Conservation (phyloP, 2,797 vertebrate species). For the Diglossa cyanea region DNA sequence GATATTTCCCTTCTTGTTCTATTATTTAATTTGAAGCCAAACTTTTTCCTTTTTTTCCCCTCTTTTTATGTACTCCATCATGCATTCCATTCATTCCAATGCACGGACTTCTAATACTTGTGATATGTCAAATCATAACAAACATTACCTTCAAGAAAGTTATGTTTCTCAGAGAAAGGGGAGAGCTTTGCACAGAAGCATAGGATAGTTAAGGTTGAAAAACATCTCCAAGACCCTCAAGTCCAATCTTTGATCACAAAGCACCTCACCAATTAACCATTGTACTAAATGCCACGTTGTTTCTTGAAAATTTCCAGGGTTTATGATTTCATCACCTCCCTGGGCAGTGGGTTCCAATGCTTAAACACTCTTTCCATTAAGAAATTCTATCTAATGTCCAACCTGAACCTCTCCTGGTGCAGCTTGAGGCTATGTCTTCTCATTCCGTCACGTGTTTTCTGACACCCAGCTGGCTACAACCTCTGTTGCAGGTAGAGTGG, state of each 20-base stretch:
- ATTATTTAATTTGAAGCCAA: not conserved
- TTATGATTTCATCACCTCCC: not conserved
- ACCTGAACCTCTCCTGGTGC: not conserved
- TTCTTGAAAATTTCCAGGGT: not conserved
- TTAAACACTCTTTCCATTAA: not conserved
- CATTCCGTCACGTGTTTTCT: not conserved
- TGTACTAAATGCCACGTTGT: accelerated
- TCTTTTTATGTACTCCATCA: not conserved
- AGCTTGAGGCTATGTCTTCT: not conserved
- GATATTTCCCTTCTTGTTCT: not conserved
- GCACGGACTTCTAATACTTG: not conserved
- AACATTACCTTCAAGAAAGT: not conserved
- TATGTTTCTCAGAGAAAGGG: not conserved
- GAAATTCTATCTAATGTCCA: not conserved
- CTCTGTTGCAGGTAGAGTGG: accelerated
- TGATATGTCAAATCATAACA: not conserved
- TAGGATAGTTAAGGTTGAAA: not conserved
- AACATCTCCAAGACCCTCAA: not conserved
- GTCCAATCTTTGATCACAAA: not conserved
- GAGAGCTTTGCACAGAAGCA: not conserved
- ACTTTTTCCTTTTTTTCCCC: not conserved
- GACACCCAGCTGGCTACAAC: not conserved
- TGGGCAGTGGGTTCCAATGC: not conserved
- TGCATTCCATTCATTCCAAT: not conserved
- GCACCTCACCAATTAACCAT: not conserved